Percentiles rank a stretch among this genome's conserved stretches.
These are phyloP conservation scores for Leptoclinus maculatus DNA, from an alignment of 2,797 vertebrate genomes.

Conservation along the genomic window DNA sequence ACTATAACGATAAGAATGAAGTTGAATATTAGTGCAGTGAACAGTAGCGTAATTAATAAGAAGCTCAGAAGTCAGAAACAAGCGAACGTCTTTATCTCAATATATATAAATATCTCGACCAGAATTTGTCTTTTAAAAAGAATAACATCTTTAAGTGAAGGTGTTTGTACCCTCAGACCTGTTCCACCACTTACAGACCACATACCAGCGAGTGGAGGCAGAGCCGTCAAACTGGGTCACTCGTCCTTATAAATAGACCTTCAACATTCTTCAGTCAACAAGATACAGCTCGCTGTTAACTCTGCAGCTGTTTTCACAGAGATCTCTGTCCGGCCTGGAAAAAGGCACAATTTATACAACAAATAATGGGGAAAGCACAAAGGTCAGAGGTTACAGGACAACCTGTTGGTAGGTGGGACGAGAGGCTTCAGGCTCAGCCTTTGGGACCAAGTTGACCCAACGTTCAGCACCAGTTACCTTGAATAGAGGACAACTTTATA, in stretches of 20 bases:
- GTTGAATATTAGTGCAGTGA: background rate
- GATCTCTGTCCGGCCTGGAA: too few species aligned
- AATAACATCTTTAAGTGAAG: background rate
- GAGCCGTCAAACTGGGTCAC: conserved; percentile 51
- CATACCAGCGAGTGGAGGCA: background rate
- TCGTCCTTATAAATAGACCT: conserved; percentile 53
- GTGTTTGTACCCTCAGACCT: background rate
- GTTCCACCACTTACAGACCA: background rate
- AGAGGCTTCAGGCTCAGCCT: background rate
- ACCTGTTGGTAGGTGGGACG: background rate
- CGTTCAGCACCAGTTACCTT: background rate
- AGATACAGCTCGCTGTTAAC: background rate
- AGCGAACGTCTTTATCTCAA: conserved; percentile 9
- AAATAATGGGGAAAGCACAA: background rate
- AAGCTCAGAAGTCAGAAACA: background rate
- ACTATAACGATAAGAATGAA: too few species aligned
- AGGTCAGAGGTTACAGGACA: background rate
- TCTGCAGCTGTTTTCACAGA: conserved; percentile 18
- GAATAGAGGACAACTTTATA: background rate
- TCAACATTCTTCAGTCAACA: conserved; percentile 24
- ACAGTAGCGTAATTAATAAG: background rate
- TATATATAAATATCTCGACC: too few species aligned
- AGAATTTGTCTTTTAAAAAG: background rate
- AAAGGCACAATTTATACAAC: background rate
- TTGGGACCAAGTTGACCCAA: background rate